Evolutionary conservation across 2,888 invertebrate genomes (phyloP).

Genomic region (Oscheius sp.): DNA sequence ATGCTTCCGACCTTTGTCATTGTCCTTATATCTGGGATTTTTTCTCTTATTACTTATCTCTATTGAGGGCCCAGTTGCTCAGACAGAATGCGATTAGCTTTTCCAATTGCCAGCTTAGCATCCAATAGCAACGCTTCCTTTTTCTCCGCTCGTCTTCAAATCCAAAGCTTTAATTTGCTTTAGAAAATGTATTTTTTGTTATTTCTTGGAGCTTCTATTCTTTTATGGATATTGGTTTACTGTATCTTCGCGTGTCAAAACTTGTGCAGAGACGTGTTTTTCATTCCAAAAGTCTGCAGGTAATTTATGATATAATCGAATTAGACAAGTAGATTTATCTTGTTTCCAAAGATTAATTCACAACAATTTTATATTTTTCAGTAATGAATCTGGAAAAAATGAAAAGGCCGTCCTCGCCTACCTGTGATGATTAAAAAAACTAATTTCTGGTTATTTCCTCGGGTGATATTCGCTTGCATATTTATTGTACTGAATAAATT

Average conservation of each 20-base stretch:
- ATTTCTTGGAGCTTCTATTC: not conserved
- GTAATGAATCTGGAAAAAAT: not conserved
- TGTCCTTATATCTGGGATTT: not conserved
- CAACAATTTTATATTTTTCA: too few species aligned
- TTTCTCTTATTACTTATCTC: not conserved
- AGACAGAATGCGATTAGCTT: not conserved
- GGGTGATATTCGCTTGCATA: constrained; percentile 1
- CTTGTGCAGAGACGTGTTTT: too few species aligned
- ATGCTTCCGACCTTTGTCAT: not conserved
- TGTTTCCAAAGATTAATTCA: too few species aligned
- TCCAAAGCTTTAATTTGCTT: too few species aligned
- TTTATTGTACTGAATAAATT: constrained; percentile 16
- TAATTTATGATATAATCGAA: too few species aligned
- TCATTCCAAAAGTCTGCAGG: too few species aligned
- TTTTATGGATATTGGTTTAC: constrained; percentile 21
- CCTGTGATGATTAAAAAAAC: not conserved
- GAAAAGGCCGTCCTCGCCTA: constrained; percentile 16
- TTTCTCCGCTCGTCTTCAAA: not conserved
- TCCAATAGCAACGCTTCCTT: constrained; percentile 5
- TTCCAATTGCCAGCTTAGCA: constrained; percentile 4
- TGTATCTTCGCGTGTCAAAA: constrained; percentile 22
- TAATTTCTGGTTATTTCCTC: not conserved
- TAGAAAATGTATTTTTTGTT: not conserved
- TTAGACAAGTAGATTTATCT: too few species aligned
- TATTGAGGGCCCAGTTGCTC: not conserved